These are phyloP conservation scores for Heliocidaris tuberculata DNA, from an alignment of 35 echinoderm and acorn worm species.

Conservation along the genomic window DNA sequence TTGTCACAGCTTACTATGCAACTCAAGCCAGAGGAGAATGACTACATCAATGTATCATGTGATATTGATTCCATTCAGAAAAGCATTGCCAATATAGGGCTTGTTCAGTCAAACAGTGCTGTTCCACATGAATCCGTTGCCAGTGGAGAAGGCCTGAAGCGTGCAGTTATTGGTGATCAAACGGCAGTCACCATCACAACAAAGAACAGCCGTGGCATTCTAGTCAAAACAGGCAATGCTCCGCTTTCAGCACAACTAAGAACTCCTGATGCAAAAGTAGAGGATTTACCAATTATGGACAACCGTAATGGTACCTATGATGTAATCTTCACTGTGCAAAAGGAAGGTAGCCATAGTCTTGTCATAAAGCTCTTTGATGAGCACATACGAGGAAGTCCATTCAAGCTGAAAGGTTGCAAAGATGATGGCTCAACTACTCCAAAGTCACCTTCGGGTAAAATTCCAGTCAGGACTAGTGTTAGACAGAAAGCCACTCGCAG, in stretches of 20 bases:
- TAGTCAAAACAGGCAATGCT: slow-evolving; percentile 81
- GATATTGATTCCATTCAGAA: slow-evolving; percentile 77
- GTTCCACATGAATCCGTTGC: slow-evolving; percentile 88
- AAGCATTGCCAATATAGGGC: slow-evolving; percentile 77
- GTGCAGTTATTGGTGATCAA: slow-evolving; percentile 74
- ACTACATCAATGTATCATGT: slow-evolving; percentile 78
- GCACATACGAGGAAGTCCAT: slow-evolving; percentile 94
- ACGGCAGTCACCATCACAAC: slow-evolving; percentile 81
- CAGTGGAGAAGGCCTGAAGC: slow-evolving; percentile 89
- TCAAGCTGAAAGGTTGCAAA: slow-evolving; percentile 83
- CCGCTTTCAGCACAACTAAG: slow-evolving; percentile 69
- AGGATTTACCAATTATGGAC: slow-evolving; percentile 64
- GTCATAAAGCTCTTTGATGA: slow-evolving; percentile 86
- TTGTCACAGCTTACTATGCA: slow-evolving; percentile 69
- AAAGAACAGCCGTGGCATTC: slow-evolving; percentile 76
- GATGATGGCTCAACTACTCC: slow-evolving; percentile 64
- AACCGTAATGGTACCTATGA: slow-evolving; percentile 97
- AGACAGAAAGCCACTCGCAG: slow-evolving; percentile 82
- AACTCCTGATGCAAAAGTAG: slow-evolving; percentile 67
- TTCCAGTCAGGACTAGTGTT: slow-evolving; percentile 77
- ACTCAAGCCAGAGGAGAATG: slow-evolving; percentile 90
- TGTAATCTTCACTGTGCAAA: slow-evolving; percentile 71
- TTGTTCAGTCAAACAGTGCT: slow-evolving; percentile 87
- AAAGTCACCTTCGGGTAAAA: slow-evolving; percentile 72
- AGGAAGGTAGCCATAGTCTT: slow-evolving; percentile 83